Evolutionary conservation across 2,797 vertebrate species (phyloP).

Genomic region (Takifugu ocellatus): DNA sequence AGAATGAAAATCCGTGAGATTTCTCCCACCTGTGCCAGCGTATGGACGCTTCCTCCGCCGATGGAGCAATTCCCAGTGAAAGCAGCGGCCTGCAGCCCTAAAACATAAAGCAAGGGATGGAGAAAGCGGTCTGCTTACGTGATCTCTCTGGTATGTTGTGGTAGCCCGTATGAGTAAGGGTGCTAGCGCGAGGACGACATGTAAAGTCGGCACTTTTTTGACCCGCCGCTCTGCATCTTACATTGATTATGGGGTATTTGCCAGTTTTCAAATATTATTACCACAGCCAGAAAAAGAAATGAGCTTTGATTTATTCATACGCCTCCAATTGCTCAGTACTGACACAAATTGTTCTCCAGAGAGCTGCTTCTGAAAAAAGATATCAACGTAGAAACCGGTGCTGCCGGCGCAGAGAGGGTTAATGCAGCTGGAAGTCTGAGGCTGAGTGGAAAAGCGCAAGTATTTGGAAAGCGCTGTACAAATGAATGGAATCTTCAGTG

Average conservation of each 20-base stretch:
- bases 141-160: conserved; percentile 56
- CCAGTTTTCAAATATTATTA: conserved; percentile 5
- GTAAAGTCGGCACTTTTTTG: conserved; percentile 22
- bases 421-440: conserved; percentile 65
- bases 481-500: conserved; percentile 76
- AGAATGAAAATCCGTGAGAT: not conserved
- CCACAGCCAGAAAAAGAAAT: not conserved
- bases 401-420: conserved; percentile 40
- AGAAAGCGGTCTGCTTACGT: conserved; percentile 44
- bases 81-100: conserved; percentile 25
- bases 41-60: conserved; percentile 36
- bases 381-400: not conserved
- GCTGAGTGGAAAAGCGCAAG: conserved; percentile 69
- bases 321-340: not conserved
- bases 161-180: conserved; percentile 39
- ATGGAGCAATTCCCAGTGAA: conserved; percentile 44
- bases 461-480: conserved; percentile 73
- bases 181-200: conserved; percentile 15
- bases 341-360: not conserved
- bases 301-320: not conserved
- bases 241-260: conserved; percentile 8
- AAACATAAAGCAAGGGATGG: conserved; percentile 29
- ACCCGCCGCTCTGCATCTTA: conserved; percentile 7
- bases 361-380: not conserved
- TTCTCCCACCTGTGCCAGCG: conserved; percentile 43